These are phyloP conservation scores for Nesoenas mayeri DNA, from an alignment of 2,113 vertebrate species.

Conservation along the genomic window DNA sequence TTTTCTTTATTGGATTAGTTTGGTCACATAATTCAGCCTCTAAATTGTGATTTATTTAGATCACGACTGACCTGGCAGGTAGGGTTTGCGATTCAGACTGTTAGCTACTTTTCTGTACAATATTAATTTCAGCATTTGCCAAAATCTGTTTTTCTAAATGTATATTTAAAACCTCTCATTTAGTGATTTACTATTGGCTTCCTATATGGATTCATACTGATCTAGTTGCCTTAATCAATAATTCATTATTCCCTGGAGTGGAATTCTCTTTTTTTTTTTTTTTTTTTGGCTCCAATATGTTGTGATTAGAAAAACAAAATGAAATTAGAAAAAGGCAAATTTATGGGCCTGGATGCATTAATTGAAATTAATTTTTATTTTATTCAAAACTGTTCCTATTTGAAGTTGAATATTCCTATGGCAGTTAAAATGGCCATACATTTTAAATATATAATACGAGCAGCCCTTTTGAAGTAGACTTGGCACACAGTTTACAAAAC, in stretches of 20 bases:
- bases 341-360: not conserved
- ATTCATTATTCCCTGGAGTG: conserved; percentile 26
- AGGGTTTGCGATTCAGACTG: not conserved
- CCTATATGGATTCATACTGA: not conserved
- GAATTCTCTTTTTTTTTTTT: not conserved
- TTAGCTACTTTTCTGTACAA: not conserved
- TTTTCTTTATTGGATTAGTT: not conserved
- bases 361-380: conserved; percentile 35
- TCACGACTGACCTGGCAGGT: not conserved
- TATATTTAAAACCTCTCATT: conserved; percentile 15
- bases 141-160: not conserved
- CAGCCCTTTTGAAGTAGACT: not conserved
- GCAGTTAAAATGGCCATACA: not conserved
- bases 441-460: not conserved
- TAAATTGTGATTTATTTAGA: conserved; percentile 8
- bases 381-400: not conserved
- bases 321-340: conserved; percentile 2
- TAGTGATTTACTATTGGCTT: conserved; percentile 34
- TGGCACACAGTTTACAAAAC: not conserved
- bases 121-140: not conserved
- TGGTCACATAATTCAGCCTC: not conserved
- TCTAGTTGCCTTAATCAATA: conserved; percentile 42
- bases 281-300: not conserved
- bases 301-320: conserved; percentile 14
- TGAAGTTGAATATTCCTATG: not conserved